Evolutionary conservation across 2,888 invertebrate genomes (phyloP), one percentile per base, ranked within the genome.

Genomic region (Diadegma fenestrale): DNA sequence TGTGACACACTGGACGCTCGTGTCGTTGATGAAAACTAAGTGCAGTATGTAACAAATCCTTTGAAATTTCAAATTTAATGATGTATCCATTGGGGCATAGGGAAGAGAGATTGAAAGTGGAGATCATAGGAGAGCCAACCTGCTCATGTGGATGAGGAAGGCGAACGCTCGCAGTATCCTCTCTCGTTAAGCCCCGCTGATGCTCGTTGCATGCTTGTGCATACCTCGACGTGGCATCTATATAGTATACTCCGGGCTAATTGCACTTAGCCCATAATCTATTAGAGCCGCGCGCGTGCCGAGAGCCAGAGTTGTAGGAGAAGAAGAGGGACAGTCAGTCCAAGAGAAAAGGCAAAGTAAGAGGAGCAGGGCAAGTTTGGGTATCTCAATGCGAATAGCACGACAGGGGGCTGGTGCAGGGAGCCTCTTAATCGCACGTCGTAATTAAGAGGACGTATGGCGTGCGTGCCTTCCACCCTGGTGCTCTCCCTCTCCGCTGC

Each of bases 221-320:
- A 75, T 78, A 79, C 78, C 72, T 73, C 51, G 61, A 63, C 75
- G 51, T 37, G 71, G 73, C 71, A 73, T 64, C 68, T 71, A 69
- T 78, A 75, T 78, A 80, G 73, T 61, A n/a, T n/a, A 73, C 81
- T 30, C 41, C 73, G 66, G 69, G 82, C 85, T 85, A 85, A 85
- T 85, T 85, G 85, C 85, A 85, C 85, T 85, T 82, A 85, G 85
- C 82, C 72, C 71, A 78, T 85, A 85, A 85, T 85, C 85, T 85
- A 82, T 85, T 82, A 82, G 85, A 79, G 79, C 66, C 77, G 41
- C 54, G 85, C 85, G 79, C 85, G 85, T 85, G 85, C 82, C 82
- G 85, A 82, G 85, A 76, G 80, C 71, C 41, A 64, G 48, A 51
- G 37, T 30, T 48, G 17, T 58, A 48, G 22, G 64, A 43, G 41